Base-by-base conservation (phyloP, 2,888 invertebrate genomes). In the Camponotus fellah region DNA sequence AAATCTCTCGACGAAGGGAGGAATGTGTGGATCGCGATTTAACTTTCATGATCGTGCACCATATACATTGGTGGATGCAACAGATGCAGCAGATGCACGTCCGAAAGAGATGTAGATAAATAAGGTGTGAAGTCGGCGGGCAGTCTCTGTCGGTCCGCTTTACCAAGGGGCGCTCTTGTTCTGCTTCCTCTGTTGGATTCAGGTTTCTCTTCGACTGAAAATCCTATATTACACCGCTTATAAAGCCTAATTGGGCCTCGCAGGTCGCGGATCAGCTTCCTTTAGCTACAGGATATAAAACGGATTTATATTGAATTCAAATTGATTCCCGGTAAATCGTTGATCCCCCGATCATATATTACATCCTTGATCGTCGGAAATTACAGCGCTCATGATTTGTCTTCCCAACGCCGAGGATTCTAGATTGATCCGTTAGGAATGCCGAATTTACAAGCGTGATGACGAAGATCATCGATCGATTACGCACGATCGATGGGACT, bases 311-410 rank as follows among this genome's bases (percentile, higher is more conserved):
- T 85, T 89, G 86, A 87, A 89, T 90, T 90, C 90, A 89, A 90
- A 89, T 90, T 88, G 89, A 82, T 90, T 90, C 90, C 60, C 77
- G 71, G 86, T 90, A 90, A 86, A 85, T 85, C n/a, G 46, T 68
- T 85, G 72, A 85, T 87, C 46, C 79, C 83, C 56, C 82, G 65
- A 82, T 88, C 87, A 85, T 86, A 88, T 85, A 85, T 87, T 86
- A 88, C 72, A 60, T 60, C 82, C 87, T 85, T 87, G 85, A 85
- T 87, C 84, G 84, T 83, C 66, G 80, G 84, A 87, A 90, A 89
- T 90, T 90, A 86, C 90, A 56, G 58, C 77, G 72, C 64, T 85
- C 84, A 82, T 89, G 89, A 91, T 91, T 91, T 91, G 91, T 91
- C 91, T 91, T 89, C 82, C 82, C 83, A 82, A 75, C 85, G 83